Conservation (phyloP, 2,888 invertebrate species). For the Pristionchus maxplancki region DNA sequence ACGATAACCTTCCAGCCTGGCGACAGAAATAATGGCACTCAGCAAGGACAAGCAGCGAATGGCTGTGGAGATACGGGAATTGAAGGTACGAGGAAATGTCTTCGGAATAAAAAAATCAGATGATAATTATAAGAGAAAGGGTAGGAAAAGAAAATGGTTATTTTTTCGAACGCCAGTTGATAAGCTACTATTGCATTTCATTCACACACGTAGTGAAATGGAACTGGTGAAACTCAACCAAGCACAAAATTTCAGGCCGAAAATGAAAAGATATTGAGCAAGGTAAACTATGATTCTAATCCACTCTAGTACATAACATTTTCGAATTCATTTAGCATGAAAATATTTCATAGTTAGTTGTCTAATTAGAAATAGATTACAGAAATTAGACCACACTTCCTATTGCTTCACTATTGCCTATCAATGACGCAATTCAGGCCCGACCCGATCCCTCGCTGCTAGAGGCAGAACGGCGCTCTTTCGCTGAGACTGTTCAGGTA, state of each 20-base stretch:
- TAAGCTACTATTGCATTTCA: neutral
- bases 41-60: conserved; percentile 51
- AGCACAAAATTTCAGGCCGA: neutral
- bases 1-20: neutral
- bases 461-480: conserved; percentile 7
- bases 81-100: conserved; percentile 8
- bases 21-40: conserved; percentile 45
- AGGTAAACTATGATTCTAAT: neutral
- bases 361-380: too few species aligned
- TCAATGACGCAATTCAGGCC: neutral
- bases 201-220: neutral
- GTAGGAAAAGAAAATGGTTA: too few species aligned
- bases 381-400: too few species aligned
- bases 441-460: conserved; percentile 42
- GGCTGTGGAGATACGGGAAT: conserved; percentile 38
- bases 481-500: conserved; percentile 19
- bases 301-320: neutral
- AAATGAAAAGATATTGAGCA: neutral
- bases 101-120: too few species aligned
- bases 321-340: neutral
- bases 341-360: too few species aligned
- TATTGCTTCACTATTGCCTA: neutral
- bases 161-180: too few species aligned
- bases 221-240: neutral
- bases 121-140: too few species aligned